Conservation (phyloP, 2,888 invertebrate species). For the Heliconius charithonia region DNA sequence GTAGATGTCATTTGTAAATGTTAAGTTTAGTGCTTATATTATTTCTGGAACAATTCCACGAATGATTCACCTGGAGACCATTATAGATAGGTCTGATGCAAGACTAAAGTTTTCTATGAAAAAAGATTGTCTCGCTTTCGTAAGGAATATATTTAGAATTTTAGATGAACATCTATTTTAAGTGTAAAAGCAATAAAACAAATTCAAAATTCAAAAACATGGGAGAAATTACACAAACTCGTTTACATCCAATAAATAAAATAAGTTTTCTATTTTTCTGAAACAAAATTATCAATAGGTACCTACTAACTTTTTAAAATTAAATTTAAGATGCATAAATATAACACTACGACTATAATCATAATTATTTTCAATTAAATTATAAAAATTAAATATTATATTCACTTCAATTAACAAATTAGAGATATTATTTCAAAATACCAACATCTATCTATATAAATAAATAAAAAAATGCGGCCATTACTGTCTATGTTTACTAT, state of each 20-base stretch:
- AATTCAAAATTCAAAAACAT: conserved; percentile 25
- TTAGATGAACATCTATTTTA: conserved; percentile 39
- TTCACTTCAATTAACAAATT: no score
- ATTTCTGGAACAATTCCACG: conserved; percentile 50
- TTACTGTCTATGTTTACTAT: background rate
- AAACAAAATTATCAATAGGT: background rate
- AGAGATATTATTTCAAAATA: no score
- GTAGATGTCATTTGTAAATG: no score
- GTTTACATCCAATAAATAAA: background rate
- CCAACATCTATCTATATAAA: no score
- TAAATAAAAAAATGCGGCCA: background rate
- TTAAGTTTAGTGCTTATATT: background rate
- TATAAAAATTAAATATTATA: no score
- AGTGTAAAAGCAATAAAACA: conserved; percentile 26
- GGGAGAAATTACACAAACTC: background rate
- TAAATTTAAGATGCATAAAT: background rate
- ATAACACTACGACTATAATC: no score
- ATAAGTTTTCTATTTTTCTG: background rate
- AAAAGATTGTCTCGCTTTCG: conserved; percentile 52
- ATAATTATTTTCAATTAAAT: no score
- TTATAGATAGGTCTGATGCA: conserved; percentile 78
- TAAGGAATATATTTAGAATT: conserved; percentile 51
- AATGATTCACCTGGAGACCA: conserved; percentile 76
- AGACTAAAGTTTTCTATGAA: conserved; percentile 56
- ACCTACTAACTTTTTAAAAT: background rate